These are phyloP conservation scores for Ivindomyrus marchei DNA, from an alignment of 2,113 vertebrate species.

Conservation along the genomic window DNA sequence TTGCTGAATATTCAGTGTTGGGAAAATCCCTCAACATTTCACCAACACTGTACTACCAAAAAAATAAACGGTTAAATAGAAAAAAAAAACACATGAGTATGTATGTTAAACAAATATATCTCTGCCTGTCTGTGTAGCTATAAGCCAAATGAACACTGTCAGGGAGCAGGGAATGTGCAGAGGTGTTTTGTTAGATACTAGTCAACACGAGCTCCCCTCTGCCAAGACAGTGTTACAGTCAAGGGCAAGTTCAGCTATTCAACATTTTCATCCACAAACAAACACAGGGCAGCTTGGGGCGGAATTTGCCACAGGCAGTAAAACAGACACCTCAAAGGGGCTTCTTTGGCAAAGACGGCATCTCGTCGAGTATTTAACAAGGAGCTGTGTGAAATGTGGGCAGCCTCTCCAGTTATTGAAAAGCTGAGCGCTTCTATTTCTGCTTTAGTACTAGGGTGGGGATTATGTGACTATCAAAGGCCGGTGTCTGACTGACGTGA, in stretches of 20 bases:
- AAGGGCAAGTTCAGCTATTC: not conserved
- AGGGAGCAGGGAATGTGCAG: not conserved
- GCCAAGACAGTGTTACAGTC: constrained; percentile 11
- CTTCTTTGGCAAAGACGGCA: not conserved
- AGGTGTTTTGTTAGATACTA: not conserved
- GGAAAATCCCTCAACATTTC: not conserved
- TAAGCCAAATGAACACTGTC: not conserved
- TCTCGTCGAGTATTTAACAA: not conserved
- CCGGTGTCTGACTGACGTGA: not conserved
- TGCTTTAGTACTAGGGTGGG: not conserved
- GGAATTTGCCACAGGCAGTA: not conserved
- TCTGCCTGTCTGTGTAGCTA: not conserved
- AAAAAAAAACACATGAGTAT: not conserved
- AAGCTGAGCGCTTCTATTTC: not conserved
- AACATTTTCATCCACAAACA: constrained; percentile 10
- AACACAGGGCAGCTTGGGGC: not conserved
- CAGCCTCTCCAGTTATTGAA: not conserved
- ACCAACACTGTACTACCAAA: not conserved
- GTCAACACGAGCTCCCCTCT: not conserved
- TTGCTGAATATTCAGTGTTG: not conserved
- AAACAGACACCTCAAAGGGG: not conserved
- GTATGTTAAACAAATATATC: not conserved
- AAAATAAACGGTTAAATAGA: not conserved
- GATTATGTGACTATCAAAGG: not conserved
- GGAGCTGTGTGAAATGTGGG: not conserved